Evolutionary conservation across 2,888 invertebrate species (phyloP).

Genomic region (Alitta virens): DNA sequence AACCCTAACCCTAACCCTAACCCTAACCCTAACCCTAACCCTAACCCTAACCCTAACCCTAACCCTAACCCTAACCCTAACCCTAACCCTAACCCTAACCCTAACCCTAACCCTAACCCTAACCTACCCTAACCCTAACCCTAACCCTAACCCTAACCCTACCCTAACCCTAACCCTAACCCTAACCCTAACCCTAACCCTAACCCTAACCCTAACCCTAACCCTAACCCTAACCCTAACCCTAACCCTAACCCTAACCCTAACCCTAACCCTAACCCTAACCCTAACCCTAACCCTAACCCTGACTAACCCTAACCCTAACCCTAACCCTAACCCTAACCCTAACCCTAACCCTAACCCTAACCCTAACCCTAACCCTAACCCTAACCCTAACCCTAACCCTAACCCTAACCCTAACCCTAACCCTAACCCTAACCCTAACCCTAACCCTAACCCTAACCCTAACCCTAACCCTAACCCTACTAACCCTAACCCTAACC

Average conservation of each 20-base stretch:
- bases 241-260: constrained; percentile 28
- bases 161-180: constrained; percentile 22
- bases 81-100: constrained; percentile 25
- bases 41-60: constrained; percentile 20
- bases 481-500: constrained; percentile 31
- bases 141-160: no score
- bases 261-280: constrained; percentile 10
- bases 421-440: constrained; percentile 8
- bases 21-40: constrained; percentile 29
- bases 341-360: constrained; percentile 10
- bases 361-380: constrained; percentile 26
- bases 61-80: constrained; percentile 21
- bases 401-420: constrained; percentile 11
- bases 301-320: constrained; percentile 28
- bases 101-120: no score
- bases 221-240: constrained; percentile 25
- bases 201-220: constrained; percentile 14
- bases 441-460: constrained; percentile 22
- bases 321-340: constrained; percentile 17
- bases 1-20: constrained; percentile 30
- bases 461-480: constrained; percentile 29
- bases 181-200: constrained; percentile 15
- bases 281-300: constrained; percentile 5
- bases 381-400: constrained; percentile 22
- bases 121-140: no score